These are phyloP conservation scores for Origma solitaria DNA, from an alignment of 2,113 vertebrate genomes.

Conservation along the genomic window DNA sequence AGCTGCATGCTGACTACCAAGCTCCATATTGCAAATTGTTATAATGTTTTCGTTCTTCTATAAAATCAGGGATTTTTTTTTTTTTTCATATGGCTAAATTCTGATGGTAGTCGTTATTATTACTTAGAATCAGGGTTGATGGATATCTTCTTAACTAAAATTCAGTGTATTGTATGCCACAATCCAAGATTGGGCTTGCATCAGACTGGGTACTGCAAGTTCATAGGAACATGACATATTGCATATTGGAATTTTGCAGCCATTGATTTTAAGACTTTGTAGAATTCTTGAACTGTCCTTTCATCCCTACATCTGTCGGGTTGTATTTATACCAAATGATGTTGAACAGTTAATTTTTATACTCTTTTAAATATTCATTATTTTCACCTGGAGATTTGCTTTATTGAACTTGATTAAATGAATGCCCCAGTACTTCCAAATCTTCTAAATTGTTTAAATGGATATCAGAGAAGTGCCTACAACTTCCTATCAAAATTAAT, in stretches of 20 bases:
- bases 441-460: slow-evolving; percentile 34
- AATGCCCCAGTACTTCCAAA: slow-evolving; percentile 36
- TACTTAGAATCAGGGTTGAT: background rate
- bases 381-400: slow-evolving; percentile 56
- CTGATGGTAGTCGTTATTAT: background rate
- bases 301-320: background rate
- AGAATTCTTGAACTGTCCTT: background rate
- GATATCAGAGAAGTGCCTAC: slow-evolving; percentile 30
- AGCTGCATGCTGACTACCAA: background rate
- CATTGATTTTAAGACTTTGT: background rate
- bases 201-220: background rate
- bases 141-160: background rate
- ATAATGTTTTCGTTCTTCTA: background rate
- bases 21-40: background rate
- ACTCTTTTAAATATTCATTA: background rate
- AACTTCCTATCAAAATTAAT: slow-evolving; percentile 49
- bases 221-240: background rate
- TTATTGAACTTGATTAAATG: slow-evolving; percentile 57
- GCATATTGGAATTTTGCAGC: background rate
- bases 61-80: background rate
- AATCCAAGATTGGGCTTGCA: background rate
- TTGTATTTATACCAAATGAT: background rate
- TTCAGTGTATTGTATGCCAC: background rate
- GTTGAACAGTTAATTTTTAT: background rate
- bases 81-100: background rate